These are phyloP conservation scores for Amniataba percoides DNA, from an alignment of 2,797 vertebrate genomes.

Conservation along the genomic window DNA sequence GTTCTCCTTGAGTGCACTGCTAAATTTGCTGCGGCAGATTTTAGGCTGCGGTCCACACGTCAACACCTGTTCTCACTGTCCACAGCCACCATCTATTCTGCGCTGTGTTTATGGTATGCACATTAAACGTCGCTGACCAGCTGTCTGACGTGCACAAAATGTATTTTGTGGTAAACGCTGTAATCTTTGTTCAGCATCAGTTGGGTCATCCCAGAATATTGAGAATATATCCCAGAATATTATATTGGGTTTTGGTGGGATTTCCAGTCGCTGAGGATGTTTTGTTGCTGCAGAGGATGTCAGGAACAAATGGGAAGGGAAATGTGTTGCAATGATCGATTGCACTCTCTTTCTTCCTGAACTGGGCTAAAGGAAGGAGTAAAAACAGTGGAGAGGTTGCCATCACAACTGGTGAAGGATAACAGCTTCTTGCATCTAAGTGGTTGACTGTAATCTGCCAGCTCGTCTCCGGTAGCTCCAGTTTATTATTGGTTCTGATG, in stretches of 20 bases:
- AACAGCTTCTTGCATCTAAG: not conserved
- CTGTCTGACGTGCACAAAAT: not conserved
- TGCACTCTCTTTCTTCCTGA: not conserved
- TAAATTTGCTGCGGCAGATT: conserved; percentile 44
- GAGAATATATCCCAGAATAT: too few relatives aligned
- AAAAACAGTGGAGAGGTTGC: not conserved
- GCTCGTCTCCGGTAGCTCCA: not conserved
- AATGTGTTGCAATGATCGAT: conserved; percentile 6
- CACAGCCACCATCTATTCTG: not conserved
- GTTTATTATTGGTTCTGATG: not conserved
- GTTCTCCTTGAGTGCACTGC: conserved; percentile 52
- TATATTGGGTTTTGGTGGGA: not conserved
- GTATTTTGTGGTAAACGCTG: not conserved
- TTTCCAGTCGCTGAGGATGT: not conserved
- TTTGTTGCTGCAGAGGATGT: conserved; percentile 20
- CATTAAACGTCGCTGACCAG: not conserved
- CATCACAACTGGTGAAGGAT: conserved; percentile 3
- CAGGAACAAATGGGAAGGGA: conserved; percentile 10
- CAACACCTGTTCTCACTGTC: conserved; percentile 24
- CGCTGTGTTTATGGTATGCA: not conserved
- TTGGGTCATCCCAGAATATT: not conserved
- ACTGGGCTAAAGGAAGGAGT: not conserved
- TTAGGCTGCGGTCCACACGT: conserved; percentile 10
- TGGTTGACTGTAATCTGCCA: conserved; percentile 1
- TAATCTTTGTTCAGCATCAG: not conserved